Base-by-base conservation (phyloP, 2,888 invertebrate species). In the Lasioglossum zephyrum region DNA sequence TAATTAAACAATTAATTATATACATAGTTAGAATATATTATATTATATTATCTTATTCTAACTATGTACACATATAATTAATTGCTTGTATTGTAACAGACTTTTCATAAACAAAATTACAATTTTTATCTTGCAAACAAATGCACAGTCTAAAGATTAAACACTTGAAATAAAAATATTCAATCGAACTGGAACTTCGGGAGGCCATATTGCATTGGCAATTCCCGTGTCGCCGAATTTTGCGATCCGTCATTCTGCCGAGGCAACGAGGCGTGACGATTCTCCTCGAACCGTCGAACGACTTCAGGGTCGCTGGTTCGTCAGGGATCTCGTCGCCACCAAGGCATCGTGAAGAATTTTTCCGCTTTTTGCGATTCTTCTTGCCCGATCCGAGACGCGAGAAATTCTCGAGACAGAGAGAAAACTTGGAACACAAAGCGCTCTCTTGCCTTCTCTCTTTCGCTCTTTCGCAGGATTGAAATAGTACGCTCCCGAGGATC, bases 241-340 rank as follows among this genome's bases (percentile, higher is more conserved):
- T 63, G 39, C 70, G 9, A 74, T 69, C 69, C 22, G 70, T 77
- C 84, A 26, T 82, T 31, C 77, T 26, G 16, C 6, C 8, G n/a
- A 75, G 2, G 57, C 77, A 79, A 73, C 79, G 77, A 82, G 69
- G 73, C 79, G 73, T 63, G 60, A 73, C 75, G 73, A 13, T 26
- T 49, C 22, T 53, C 44, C 22, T n/a, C 31, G 36, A 80, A 36
- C 66, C 72, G 76, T 76, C 31, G 83, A 76, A 36, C 63, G 60
- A 41, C 72, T 75, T 16, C 47, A 73, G 57, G 57, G 26, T 72
- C 57, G 69, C 8, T 49, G 70, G 11, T 60, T 44, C 57, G 31
- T 57, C 60, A 44, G 66, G 53, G 41, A 75, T 69, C 47, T 72
- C 22, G 31, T 18, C 4, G 36, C 18, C 4, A 3, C 2, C 66